Evolutionary conservation across 2,888 invertebrate species (phyloP), one percentile per base, ranked within the genome.

Genomic region (Cheilosia urbana): DNA sequence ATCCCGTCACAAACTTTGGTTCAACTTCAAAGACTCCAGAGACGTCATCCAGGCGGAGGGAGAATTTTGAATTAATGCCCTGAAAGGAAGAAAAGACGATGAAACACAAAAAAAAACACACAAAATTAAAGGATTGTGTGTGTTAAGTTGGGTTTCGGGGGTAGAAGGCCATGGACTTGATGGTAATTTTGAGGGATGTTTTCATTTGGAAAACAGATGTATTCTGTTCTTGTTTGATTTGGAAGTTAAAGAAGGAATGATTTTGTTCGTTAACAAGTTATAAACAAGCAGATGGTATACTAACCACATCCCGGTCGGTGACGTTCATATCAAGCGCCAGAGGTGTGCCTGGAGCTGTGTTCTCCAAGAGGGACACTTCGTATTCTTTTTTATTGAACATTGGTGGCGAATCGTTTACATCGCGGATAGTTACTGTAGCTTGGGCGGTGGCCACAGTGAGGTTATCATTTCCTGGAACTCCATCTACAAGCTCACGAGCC

Each of bases 341-440:
- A 0, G 96, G 96, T 0, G 97, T 96, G 11, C 97, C 97, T 40
- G 95, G 93, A 0, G 96, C 95, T 11, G 97, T 94, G 89, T 97
- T 97, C 92, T 98, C 98, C 0, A 96, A 95, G 85, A 98, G 94
- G 84, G 95, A 95, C 15, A 97, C 95, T 88, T 94, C 94, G 92
- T 97, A 97, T 91, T 97, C 97, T 57, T 96, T 94, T 55, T 94
- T 94, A 92, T 97, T 97, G 92, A 98, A 98, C 55, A 94, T 93
- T 0, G 98, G 98, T 0, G 97, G 96, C 88, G 97, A 97, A 90
- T 98, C 98, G 91, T 98, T 98, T 0, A 97, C 96, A 91, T 98
- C 98, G 88, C 95, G 95, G 88, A 98, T 96, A 49, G 96, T 97
- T 65, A 98, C 94, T 0, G 96, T 96, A 11, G 96, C 95, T 72